Evolutionary conservation across 2,888 invertebrate species (phyloP), one percentile per base, ranked within the genome.

Genomic region (Priocnemis perturbator): DNA sequence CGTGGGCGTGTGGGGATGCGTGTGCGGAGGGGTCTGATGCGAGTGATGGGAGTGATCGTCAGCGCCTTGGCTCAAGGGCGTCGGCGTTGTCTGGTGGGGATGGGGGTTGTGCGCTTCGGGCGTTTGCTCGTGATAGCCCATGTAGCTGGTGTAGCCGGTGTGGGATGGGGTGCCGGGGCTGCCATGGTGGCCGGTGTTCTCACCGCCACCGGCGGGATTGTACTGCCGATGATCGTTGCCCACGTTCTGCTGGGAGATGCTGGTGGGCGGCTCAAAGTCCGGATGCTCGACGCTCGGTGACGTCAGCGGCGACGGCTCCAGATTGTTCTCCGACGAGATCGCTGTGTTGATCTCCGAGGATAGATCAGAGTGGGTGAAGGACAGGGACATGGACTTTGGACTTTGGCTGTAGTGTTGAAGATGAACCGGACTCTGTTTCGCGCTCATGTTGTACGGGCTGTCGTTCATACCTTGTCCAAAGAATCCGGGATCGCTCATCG

Each of bases 291-390:
- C 90, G 79, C 92, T 93, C 21, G 95, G 94, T 52, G 95, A 94
- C 60, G 92, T 91, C 19, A 88, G 55, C 50, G 93, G 91, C 76
- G 93, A 93, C 14, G 94, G 94, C 55, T 94, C 94, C 59, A 91
- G 90, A 68, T 93, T 89, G 79, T 92, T 92, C 79, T 93, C 93
- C 26, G 93, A 93, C 69, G 94, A 93, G 83, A 95, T 95, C 62
- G 94, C 95, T 11, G 94, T 94, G 84, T 94, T 94, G 85, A 95
- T 94, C 86, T 95, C 95, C 66, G 93, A 93, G 69, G 94, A 94
- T 77, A 95, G 90, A 86, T 95, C 95, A 52, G 93, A 94, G 87
- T 94, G 94, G 21, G 93, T 92, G 78, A 92, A 92, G 21, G 92
- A 91, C 73, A 91, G 90, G 67, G 87, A 87, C 86, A 88, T 86